A percentile compares a stretch with the other conserved stretches of the same genome.
phyloP scores from a whole-genome alignment of 2,797 vertebrate species.

The Lacerta bilineata region DNA sequence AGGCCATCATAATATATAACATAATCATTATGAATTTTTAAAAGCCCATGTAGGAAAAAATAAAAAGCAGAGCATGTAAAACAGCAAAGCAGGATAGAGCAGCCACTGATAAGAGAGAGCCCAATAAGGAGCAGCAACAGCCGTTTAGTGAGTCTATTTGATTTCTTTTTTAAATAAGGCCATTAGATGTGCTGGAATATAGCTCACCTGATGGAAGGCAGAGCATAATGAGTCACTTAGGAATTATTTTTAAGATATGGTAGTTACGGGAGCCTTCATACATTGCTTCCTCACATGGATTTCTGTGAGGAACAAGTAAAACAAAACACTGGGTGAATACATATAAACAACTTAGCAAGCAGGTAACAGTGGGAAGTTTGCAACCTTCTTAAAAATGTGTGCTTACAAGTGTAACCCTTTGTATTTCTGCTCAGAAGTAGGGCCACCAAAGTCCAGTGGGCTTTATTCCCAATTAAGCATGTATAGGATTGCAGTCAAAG shows the following conservation, averaged over 20 bases:
- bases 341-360: background rate
- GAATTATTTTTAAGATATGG: no score
- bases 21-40: background rate
- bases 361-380: background rate
- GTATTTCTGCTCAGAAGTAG: no score
- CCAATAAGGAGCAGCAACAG: background rate
- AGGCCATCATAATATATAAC: background rate
- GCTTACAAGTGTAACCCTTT: no score
- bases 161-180: slow-evolving; percentile 11
- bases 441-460: no score
- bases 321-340: background rate
- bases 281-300: background rate
- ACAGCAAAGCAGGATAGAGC: background rate
- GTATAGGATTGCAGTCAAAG: no score
- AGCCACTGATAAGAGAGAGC: background rate
- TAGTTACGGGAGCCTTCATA: background rate
- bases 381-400: background rate
- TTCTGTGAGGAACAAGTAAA: background rate
- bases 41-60: background rate
- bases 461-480: no score
- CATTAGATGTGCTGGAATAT: slow-evolving; percentile 22
- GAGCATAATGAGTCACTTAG: slow-evolving; percentile 18
- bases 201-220: slow-evolving; percentile 30
- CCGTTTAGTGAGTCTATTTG: slow-evolving; percentile 10
- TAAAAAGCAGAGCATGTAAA: background rate